Evolutionary conservation across 1,140 invertebrate genomes (phyloP).

Genomic region (Aethina tumida): DNA sequence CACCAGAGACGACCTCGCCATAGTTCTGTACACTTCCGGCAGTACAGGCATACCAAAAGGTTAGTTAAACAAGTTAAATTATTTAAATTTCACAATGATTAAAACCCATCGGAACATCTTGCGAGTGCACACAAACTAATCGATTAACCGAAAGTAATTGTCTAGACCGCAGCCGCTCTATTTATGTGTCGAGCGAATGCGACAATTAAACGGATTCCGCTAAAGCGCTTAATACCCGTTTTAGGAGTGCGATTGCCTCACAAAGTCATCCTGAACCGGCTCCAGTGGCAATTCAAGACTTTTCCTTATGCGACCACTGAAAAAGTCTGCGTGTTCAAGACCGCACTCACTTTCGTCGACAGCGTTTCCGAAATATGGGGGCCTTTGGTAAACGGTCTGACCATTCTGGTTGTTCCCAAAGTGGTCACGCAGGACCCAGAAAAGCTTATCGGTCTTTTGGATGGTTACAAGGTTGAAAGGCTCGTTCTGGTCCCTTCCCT

Average conservation of each 20-base stretch:
- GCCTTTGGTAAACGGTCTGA: constrained; percentile 58
- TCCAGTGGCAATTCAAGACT: constrained; percentile 74
- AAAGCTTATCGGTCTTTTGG: constrained; percentile 53
- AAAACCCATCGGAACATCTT: too few species aligned
- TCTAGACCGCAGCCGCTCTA: too few species aligned
- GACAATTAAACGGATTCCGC: too few species aligned
- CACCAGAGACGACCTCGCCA: constrained; percentile 47
- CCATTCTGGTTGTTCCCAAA: constrained; percentile 61
- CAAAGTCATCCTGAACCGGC: constrained; percentile 63
- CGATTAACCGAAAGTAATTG: too few species aligned
- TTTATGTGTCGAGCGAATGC: too few species aligned
- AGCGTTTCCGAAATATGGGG: constrained; percentile 80
- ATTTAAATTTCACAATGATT: constrained; percentile 3
- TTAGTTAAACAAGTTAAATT: constrained; percentile 29
- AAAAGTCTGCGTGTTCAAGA: constrained; percentile 69
- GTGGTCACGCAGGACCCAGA: constrained; percentile 64
- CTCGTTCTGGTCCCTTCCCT: constrained; percentile 76
- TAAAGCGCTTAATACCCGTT: constrained; percentile 14
- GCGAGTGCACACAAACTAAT: too few species aligned
- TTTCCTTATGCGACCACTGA: constrained; percentile 62
- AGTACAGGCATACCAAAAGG: constrained; percentile 90
- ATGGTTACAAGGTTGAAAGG: constrained; percentile 63
- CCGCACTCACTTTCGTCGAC: constrained; percentile 80
- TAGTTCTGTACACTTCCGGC: constrained; percentile 86
- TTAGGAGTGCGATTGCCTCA: constrained; percentile 72